Base-by-base conservation (phyloP, 2,113 vertebrate genomes). In the Odobenus rosmarus region DNA sequence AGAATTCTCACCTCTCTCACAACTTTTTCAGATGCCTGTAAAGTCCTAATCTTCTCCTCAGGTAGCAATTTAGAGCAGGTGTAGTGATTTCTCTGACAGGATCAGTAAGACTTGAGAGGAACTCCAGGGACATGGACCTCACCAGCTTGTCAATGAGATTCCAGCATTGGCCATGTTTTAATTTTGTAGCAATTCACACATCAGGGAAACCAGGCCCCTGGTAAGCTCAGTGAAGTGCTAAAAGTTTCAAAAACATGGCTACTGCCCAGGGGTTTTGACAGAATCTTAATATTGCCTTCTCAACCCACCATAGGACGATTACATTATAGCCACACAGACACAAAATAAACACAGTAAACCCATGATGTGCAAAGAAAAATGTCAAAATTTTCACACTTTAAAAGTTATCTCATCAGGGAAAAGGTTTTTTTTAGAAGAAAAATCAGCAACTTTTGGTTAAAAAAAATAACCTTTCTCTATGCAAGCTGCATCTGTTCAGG, bases 361-460 rank as follows among this genome's bases (percentile, higher is more conserved):
- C 96, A 79, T 94, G 85, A 98, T 93, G 88, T 97, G 96, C 96
- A 97, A 98, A 97, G 94, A 96, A 93, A 98, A 97, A 97, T 96
- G 97, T 97, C 97, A 98, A 91, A 77, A 93, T 92, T 90, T 98
- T 98, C 97, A 98, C 97, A 98, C 97, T 97, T 97, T 95, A 97
- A 96, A 98, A 97, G 93, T 96, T 97, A 96, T 96, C 97, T 97
- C 95, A 96, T 94, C 90, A 97, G 96, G 93, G 95, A 90, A 97
- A 98, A 96, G 4, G 1, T 42, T 97, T 96, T 91, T 53, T 97
- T 94, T 84, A 97, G 95, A 96, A 89, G 94, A 98, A 95, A 98
- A 97, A 86, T 93, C 93, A 95, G 88, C 85, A 98, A 97, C 64
- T 97, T 98, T 97, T 76, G 42, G 72, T 95, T 74, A 42, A 96